phyloP scores from a whole-genome alignment of 35 echinoderm and acorn worm genomes.

The Holothuria glaberrima region DNA sequence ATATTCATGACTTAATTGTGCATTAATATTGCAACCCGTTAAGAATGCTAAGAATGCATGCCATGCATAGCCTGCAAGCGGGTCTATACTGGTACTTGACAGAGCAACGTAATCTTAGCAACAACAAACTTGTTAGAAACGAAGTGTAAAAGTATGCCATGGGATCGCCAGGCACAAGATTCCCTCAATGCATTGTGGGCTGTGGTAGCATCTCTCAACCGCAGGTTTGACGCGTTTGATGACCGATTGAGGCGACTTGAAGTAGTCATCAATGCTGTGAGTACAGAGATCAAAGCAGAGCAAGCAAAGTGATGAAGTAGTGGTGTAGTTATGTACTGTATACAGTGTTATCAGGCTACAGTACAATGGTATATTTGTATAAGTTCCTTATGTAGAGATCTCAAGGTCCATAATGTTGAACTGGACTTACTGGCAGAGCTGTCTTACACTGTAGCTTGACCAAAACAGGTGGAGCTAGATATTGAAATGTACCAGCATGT shows the following conservation, averaged over 20 bases:
- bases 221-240: slow-evolving; percentile 63
- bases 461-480: too few relatives aligned
- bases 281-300: background rate
- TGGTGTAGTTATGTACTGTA: too few relatives aligned
- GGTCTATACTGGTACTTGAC: background rate
- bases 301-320: too few relatives aligned
- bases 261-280: slow-evolving; percentile 10
- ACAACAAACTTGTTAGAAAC: background rate
- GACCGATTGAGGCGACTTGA: slow-evolving; percentile 42
- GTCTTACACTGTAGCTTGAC: too few relatives aligned
- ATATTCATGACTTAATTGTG: background rate
- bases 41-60: slow-evolving; percentile 52
- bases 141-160: slow-evolving; percentile 6
- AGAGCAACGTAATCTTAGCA: background rate
- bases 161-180: slow-evolving; percentile 62
- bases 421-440: too few relatives aligned
- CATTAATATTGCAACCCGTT: slow-evolving; percentile 5
- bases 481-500: too few relatives aligned
- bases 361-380: too few relatives aligned
- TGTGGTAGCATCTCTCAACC: slow-evolving; percentile 64
- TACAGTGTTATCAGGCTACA: too few relatives aligned
- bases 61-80: background rate
- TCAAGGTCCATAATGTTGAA: too few relatives aligned
- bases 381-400: too few relatives aligned
- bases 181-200: slow-evolving; percentile 70